phyloP scores from a whole-genome alignment of 1,140 invertebrate genomes.

The Trichonephila inaurata region DNA sequence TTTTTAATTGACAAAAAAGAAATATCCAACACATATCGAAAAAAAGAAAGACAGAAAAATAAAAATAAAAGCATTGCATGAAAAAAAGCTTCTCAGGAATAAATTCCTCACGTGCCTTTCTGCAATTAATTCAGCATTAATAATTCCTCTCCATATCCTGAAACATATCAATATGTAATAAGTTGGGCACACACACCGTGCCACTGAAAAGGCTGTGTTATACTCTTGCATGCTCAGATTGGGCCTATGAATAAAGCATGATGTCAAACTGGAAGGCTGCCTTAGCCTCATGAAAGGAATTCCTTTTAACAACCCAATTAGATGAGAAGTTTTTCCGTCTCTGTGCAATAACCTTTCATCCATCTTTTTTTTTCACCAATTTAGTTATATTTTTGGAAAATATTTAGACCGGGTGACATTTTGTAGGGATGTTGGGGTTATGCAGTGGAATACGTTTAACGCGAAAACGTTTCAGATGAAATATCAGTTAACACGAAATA shows the following conservation, averaged over 20 bases:
- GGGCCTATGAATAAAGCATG: not conserved
- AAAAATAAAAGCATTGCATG: not conserved
- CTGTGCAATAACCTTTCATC: not conserved
- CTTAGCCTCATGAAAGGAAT: not conserved
- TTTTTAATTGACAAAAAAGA: too few relatives aligned
- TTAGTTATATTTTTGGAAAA: too few relatives aligned
- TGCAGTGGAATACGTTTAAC: too few relatives aligned
- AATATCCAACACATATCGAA: too few relatives aligned
- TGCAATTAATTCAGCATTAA: slow-evolving; percentile 28
- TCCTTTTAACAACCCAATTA: slow-evolving; percentile 38
- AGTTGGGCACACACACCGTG: not conserved
- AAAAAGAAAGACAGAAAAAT: not conserved
- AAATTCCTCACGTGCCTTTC: not conserved
- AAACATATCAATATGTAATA: slow-evolving; percentile 38
- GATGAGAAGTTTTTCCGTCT: not conserved
- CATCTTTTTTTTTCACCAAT: too few relatives aligned
- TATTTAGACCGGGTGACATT: not conserved
- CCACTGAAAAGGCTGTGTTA: not conserved
- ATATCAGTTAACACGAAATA: too few relatives aligned
- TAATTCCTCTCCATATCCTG: slow-evolving; percentile 1
- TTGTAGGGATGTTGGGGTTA: not conserved
- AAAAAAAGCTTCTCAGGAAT: not conserved
- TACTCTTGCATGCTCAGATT: not conserved
- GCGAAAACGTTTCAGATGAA: too few relatives aligned
- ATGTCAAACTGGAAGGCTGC: not conserved